Conservation (phyloP, 2,888 invertebrate species). For the Sphaerophoria rueppellii region DNA sequence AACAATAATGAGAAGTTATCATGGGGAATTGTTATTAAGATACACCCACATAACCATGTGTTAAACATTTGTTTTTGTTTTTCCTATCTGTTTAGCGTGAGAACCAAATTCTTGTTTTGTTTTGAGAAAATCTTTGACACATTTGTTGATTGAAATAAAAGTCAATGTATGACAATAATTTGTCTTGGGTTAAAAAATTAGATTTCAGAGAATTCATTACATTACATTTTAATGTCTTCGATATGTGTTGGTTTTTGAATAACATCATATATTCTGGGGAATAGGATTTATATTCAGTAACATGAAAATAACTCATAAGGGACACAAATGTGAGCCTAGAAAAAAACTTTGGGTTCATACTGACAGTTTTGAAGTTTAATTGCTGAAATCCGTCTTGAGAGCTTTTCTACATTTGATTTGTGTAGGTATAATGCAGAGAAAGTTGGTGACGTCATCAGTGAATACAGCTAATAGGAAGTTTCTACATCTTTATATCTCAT, state of each 20-base stretch:
- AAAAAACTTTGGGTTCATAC: too few relatives aligned
- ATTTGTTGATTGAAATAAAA: slow-evolving; percentile 48
- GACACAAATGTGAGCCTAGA: too few relatives aligned
- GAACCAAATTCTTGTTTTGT: slow-evolving; percentile 53
- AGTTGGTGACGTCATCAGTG: too few relatives aligned
- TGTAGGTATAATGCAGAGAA: too few relatives aligned
- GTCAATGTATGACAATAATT: slow-evolving; percentile 37
- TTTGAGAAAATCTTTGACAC: slow-evolving; percentile 36
- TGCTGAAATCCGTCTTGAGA: too few relatives aligned
- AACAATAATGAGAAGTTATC: background rate
- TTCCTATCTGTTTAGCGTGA: slow-evolving; percentile 55
- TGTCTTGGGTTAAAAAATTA: slow-evolving; percentile 1
- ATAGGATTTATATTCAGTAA: too few relatives aligned
- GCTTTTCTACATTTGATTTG: too few relatives aligned
- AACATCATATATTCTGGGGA: too few relatives aligned
- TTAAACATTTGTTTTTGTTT: slow-evolving; percentile 54
- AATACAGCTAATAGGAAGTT: too few relatives aligned
- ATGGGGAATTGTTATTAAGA: slow-evolving; percentile 19
- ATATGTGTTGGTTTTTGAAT: background rate
- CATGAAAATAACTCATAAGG: too few relatives aligned
- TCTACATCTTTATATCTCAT: too few relatives aligned
- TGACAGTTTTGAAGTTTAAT: too few relatives aligned
- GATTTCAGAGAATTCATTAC: background rate
- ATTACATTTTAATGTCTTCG: slow-evolving; percentile 13
- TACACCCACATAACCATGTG: slow-evolving; percentile 43